These are phyloP conservation scores for Ptychochromis oligacanthus DNA, from an alignment of 2,113 vertebrate genomes.

Conservation along the genomic window DNA sequence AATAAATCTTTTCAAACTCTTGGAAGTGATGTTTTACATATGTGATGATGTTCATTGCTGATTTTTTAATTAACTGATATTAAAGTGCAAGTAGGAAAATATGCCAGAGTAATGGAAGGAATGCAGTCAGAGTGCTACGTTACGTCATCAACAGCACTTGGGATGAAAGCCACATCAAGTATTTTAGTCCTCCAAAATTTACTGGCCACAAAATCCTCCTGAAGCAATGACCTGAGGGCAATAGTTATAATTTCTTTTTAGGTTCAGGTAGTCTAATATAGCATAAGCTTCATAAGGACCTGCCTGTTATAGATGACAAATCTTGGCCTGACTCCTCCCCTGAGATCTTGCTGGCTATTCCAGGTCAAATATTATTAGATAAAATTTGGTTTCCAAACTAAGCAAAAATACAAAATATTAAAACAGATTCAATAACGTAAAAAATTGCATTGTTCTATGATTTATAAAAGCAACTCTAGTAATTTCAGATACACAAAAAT, in stretches of 20 bases:
- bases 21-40: no score
- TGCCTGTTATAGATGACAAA: neutral
- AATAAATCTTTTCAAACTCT: neutral
- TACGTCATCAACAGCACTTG: neutral
- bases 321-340: no score
- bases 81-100: neutral
- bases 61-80: neutral
- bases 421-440: neutral
- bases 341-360: no score
- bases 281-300: neutral
- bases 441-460: neutral
- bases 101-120: neutral
- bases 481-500: neutral
- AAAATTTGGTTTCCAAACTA: neutral
- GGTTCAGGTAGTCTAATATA: neutral
- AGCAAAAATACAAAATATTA: rapidly evolving
- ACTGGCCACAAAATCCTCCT: neutral
- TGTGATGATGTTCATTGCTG: rapidly evolving
- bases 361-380: neutral
- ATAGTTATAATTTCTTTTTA: neutral
- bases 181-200: neutral
- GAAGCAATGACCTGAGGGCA: neutral
- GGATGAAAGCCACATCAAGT: neutral
- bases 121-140: neutral
- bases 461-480: neutral